phyloP scores from a whole-genome alignment of 2,113 vertebrate species.

The Holacanthus passer region DNA sequence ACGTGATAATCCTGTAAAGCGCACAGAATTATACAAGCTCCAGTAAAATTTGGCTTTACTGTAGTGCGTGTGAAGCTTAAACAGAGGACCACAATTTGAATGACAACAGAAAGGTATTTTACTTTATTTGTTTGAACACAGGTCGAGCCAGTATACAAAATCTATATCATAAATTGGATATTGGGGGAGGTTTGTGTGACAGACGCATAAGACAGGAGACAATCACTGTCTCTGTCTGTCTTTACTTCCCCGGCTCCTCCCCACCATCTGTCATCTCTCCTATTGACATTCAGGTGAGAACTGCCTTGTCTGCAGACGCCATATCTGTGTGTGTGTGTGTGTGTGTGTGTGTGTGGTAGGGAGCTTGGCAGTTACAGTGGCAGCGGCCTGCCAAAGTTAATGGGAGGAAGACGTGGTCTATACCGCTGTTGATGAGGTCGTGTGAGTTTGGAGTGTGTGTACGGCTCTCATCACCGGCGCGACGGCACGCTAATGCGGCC shows the following conservation, averaged over 20 bases:
- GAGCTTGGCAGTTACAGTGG: constrained; percentile 2
- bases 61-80: background rate
- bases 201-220: constrained; percentile 12
- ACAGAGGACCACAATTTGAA: background rate
- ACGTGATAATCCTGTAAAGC: constrained; percentile 8
- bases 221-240: constrained; percentile 22
- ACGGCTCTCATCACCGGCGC: constrained; percentile 12
- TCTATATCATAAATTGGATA: constrained; percentile 12
- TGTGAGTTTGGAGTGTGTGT: constrained; percentile 27
- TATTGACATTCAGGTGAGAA: constrained; percentile 69
- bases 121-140: background rate
- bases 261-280: constrained; percentile 59
- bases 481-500: constrained; percentile 6
- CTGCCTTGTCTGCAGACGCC: constrained; percentile 31
- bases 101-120: background rate
- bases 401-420: constrained; percentile 25
- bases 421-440: constrained; percentile 37
- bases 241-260: constrained; percentile 47
- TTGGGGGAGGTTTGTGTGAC: background rate
- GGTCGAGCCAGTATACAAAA: background rate
- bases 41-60: constrained; percentile 13
- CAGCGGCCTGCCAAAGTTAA: constrained; percentile 24
- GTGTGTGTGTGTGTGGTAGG: background rate
- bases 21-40: background rate
- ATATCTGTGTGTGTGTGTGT: constrained; percentile 4